These are phyloP conservation scores for Folsomia candida DNA, from an alignment of 2,888 invertebrate genomes.

Conservation along the genomic window DNA sequence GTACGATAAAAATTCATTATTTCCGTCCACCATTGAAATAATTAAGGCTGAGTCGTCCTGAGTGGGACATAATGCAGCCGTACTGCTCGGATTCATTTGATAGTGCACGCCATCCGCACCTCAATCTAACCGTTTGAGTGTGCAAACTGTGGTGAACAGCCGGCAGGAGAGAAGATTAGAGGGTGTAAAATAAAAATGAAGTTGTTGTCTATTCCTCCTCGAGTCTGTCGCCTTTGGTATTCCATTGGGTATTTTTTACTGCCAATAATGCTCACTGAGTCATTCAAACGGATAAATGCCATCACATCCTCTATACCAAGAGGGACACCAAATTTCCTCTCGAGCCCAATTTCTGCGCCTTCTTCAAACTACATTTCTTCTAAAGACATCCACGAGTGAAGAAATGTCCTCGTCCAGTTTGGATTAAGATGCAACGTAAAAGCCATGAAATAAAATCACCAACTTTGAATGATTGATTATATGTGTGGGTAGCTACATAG, in stretches of 20 bases:
- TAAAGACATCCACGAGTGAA: too few relatives aligned
- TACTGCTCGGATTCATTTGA: neutral
- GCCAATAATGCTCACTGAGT: neutral
- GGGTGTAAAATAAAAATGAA: neutral
- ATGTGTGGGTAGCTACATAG: too few relatives aligned
- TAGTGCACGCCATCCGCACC: neutral
- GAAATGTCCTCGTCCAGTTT: too few relatives aligned
- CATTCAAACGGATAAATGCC: neutral
- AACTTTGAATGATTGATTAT: too few relatives aligned
- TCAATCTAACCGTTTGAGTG: neutral
- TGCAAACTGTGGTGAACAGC: neutral
- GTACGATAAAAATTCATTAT: neutral
- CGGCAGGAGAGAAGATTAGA: neutral
- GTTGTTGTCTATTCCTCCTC: neutral
- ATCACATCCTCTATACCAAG: neutral
- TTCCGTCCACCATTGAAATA: neutral
- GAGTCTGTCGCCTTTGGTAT: neutral
- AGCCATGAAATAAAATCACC: too few relatives aligned
- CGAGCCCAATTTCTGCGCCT: too few relatives aligned
- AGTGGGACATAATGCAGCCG: neutral
- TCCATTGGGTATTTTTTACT: neutral
- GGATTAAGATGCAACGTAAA: too few relatives aligned
- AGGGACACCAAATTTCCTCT: neutral
- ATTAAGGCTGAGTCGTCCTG: neutral
- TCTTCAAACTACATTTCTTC: too few relatives aligned